These are phyloP conservation scores for Falco cherrug DNA, from an alignment of 2,797 vertebrate species.

Conservation along the genomic window DNA sequence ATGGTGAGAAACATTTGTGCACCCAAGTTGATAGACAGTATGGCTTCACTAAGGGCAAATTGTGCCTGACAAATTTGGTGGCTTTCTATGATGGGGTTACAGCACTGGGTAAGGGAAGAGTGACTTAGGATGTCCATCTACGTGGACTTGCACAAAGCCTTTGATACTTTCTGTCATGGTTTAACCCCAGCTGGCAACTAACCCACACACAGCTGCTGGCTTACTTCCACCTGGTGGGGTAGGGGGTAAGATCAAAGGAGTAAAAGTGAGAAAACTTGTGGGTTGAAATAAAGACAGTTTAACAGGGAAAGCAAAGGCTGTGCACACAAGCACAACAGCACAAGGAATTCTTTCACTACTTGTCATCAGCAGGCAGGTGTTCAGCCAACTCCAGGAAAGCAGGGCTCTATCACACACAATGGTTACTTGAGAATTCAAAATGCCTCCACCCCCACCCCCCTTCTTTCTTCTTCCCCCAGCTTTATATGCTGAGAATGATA, in stretches of 20 bases:
- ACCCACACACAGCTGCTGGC: not conserved
- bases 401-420: no score
- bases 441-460: no score
- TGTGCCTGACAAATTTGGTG: not conserved
- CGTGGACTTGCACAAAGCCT: not conserved
- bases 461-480: no score
- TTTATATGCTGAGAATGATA: no score
- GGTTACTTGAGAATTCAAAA: no score
- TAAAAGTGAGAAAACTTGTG: not conserved
- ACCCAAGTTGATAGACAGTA: not conserved
- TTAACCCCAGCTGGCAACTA: not conserved
- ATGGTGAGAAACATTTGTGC: not conserved
- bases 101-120: not conserved
- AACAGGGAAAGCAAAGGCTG: no score
- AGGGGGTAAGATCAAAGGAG: not conserved
- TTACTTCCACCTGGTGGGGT: not conserved
- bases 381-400: no score
- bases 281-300: no score
- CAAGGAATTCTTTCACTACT: no score
- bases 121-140: no score
- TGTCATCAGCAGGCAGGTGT: no score
- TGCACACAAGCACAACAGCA: no score
- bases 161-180: not conserved
- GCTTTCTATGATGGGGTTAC: rapidly evolving
- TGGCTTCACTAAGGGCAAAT: not conserved